A percentile compares a stretch with the other conserved stretches of the same genome.
Evolutionary conservation across 2,797 vertebrate genomes (phyloP).

Genomic region (Gymnoscopelus braueri): DNA sequence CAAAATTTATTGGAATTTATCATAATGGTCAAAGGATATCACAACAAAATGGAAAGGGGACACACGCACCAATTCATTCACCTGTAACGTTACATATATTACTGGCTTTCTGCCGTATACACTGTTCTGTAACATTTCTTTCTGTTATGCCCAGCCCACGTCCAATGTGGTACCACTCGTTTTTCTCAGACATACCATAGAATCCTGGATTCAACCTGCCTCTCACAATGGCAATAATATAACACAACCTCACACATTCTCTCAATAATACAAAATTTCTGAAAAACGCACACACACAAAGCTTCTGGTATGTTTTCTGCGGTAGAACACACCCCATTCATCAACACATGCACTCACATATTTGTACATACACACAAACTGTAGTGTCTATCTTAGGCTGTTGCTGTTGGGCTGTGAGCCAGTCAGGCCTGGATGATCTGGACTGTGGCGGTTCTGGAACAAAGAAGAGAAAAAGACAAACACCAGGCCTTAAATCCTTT

Average conservation of each 20-base stretch:
- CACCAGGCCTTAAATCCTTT: background rate
- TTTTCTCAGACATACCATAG: conserved; percentile 24
- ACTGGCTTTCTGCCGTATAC: conserved; percentile 43
- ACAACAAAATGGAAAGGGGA: conserved; percentile 63
- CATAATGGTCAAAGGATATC: conserved; percentile 66
- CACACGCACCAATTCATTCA: conserved; percentile 50
- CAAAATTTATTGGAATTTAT: conserved; percentile 79
- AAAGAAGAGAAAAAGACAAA: conserved; percentile 7
- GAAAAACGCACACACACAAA: conserved; percentile 24
- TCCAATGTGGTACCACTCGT: conserved; percentile 34
- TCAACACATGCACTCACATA: conserved; percentile 37
- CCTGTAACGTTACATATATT: conserved; percentile 38
- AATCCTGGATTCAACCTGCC: conserved; percentile 28
- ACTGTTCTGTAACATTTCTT: conserved; percentile 54
- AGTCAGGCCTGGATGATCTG: conserved; percentile 91
- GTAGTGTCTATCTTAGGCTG: conserved; percentile 87
- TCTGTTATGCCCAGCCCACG: conserved; percentile 14
- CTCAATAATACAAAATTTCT: background rate
- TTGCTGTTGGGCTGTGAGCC: conserved; percentile 95
- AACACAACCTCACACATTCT: background rate
- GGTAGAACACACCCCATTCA: conserved; percentile 45
- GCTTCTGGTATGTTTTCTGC: conserved; percentile 3
- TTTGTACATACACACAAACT: conserved; percentile 42
- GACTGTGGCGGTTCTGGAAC: conserved; percentile 92
- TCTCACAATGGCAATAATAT: conserved; percentile 12